Base-by-base conservation (phyloP, 2,113 vertebrate genomes). In the Alosa alosa region DNA sequence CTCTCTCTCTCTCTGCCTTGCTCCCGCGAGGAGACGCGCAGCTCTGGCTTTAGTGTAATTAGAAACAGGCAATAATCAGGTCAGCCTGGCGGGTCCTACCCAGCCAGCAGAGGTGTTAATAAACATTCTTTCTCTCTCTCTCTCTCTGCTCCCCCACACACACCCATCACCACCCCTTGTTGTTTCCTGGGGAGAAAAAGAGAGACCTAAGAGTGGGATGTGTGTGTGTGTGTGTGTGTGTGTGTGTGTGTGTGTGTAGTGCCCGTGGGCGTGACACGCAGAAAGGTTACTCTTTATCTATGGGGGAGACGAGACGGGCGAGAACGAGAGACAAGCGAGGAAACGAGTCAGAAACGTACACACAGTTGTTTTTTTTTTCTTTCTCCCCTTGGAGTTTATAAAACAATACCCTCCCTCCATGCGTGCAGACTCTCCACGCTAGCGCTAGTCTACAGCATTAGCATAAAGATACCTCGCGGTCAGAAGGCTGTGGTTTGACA, bases 1-100 rank as follows among this genome's bases (percentile, higher is more conserved):
- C 18, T 11, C 15, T 36, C 49, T 7, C 82, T 83, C 75, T 36
- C 86, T 89, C 88, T 87, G 88, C 89, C 84, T 90, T 91, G 92
- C 90, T 64, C 57, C 85, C 90, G 94, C 92, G 91, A 93, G 91
- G 81, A 90, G 91, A 92, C 91, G 91, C 93, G 93, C 93, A 94
- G 94, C 93, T 91, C 94, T 91, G 88, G 94, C 92, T 94, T 88
- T 78, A 84, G 93, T 94, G 93, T 93, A 94, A 95, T 95, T 95
- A 94, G 92, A 95, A 91, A 86, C 93, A 91, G 93, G 94, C 94
- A 90, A 94, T 95, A 95, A 95, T 95, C 94, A 95, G 95, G 95
- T 94, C 95, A 95, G 92, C 94, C 94, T 83, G 90, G 90, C 90
- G 93, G 92, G 93, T 93, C 92, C 94, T 31, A 0, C 92, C 91